Conservation (phyloP, 2,888 invertebrate species). For the Drosophila mercatorum region DNA sequence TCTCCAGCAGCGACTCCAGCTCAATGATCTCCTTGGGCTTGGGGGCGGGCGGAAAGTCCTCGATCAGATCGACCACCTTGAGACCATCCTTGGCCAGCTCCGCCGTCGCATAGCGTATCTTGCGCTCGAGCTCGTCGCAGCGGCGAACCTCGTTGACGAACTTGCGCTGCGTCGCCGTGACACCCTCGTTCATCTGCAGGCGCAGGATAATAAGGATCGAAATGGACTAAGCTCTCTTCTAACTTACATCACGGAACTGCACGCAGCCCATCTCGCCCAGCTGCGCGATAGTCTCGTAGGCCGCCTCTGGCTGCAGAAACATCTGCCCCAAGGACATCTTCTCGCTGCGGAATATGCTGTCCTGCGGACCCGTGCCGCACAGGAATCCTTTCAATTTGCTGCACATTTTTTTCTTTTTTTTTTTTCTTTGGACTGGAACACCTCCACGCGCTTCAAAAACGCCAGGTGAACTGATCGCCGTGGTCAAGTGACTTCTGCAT, state of each 20-base stretch:
- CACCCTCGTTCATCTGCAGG: constrained; percentile 89
- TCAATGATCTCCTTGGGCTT: constrained; percentile 92
- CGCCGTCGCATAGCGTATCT: constrained; percentile 90
- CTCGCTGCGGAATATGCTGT: constrained; percentile 93
- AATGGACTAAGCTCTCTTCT: too few relatives aligned
- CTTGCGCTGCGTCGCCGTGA: constrained; percentile 92
- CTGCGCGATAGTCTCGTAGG: constrained; percentile 96
- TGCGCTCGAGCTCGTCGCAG: constrained; percentile 93
- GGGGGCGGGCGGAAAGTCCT: constrained; percentile 88
- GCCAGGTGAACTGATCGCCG: constrained; percentile 62
- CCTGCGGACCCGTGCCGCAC: constrained; percentile 82
- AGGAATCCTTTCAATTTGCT: constrained; percentile 48
- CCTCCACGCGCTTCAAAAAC: constrained; percentile 41
- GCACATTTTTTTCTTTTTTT: constrained; percentile 25
- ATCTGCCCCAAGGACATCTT: constrained; percentile 96
- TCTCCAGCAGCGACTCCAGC: constrained; percentile 93
- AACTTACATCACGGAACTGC: constrained; percentile 96
- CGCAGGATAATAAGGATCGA: background rate
- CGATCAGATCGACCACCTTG: constrained; percentile 89
- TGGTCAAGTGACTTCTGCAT: constrained; percentile 65
- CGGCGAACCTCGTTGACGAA: constrained; percentile 93
- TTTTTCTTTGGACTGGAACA: constrained; percentile 24
- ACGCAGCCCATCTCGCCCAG: constrained; percentile 96
- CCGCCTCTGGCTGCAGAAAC: constrained; percentile 97
- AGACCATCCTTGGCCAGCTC: constrained; percentile 91